Base-by-base conservation (phyloP, 2,888 invertebrate genomes). In the Agrilus cyanescens region DNA sequence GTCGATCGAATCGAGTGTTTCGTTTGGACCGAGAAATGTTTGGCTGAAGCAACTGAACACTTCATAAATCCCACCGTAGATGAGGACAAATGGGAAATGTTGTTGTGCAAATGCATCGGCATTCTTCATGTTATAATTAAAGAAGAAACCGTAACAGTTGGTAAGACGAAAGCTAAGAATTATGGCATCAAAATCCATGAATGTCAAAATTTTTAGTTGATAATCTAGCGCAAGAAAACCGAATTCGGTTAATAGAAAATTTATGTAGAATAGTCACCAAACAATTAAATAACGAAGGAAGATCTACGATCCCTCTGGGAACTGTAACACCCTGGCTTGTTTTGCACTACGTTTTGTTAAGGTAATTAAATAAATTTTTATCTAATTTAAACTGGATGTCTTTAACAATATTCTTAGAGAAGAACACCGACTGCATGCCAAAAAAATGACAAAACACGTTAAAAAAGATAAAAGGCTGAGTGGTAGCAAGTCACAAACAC, bases 241-340 rank as follows among this genome's bases (percentile, higher is more conserved):
- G 80, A 8, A 70, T 77, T 4, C 75, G 84, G 49, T 71, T 87
- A 12, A 73, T 86, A 1, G 80, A 86, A 59, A 82, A 82, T 59
- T 68, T 90, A 33, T 76, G 83, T 15, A 76, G 79, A 54, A 75
- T 89, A 38, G 76, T 88, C 48, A 81, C 82, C 40, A 80, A 83
- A 58, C 86, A 87, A 63, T 71, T 90, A 47, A 87, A 89, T 56
- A 63, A 72, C 1, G 85, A 85, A 30, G 75, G 71, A 58, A 68
- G 71, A 18, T 65, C 73, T 25, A 80, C 78, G 47, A 73, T 77
- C 65, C 80, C 82, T 0, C 71, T 88, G 41, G 78, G 80, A 45
- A 78, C 81, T 12, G 76, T 86, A 12, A 65, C 76, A 4, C 85
- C 89, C 4, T 91, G 90, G 90, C 81, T 89, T 44, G 68, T 93